Base-by-base conservation (phyloP, 2,113 vertebrate genomes). In the Lophochroa leadbeateri region DNA sequence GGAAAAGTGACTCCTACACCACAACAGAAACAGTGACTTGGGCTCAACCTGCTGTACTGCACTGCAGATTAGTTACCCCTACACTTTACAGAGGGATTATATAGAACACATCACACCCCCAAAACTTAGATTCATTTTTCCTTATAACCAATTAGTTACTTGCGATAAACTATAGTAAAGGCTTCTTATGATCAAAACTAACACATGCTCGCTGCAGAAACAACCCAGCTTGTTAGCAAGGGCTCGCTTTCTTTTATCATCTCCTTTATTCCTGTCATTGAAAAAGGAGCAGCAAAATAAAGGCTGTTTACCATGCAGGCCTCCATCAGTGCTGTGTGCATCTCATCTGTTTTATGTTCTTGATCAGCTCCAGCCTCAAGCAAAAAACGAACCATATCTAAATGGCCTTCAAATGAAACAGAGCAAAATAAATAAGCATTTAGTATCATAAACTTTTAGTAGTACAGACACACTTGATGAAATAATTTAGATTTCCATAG, bases 291-390 rank as follows among this genome's bases (percentile, higher is more conserved):
- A 84, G 46, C 4, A 82, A 82, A 88, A 52, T 50, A 95, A 67
- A 72, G 53, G 50, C 9, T 75, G 84, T 96, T 99, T 99, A 99
- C 99, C 99, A 99, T 99, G 98, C 99, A 99, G 91, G 99, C 99
- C 90, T 99, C 99, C 99, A 99, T 99, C 87, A 99, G 98, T 2
- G 99, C 99, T 3, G 99, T 99, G 97, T 99, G 99, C 99, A 99
- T 99, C 97, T 99, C 99, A 89, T 99, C 99, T 11, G 99, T 99
- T 98, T 99, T 99, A 93, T 99, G 99, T 94, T 99, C 99, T 97
- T 99, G 99, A 97, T 99, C 99, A 84, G 99, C 99, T 96, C 99
- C 99, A 95, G 99, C 99, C 97, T 99, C 99, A 97, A 99, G 99
- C 55, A 99, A 98, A 98, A 99, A 99, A 44, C 99, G 98, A 98